phyloP scores from a whole-genome alignment of 2,113 vertebrate genomes.

The Onychostoma macrolepis region DNA sequence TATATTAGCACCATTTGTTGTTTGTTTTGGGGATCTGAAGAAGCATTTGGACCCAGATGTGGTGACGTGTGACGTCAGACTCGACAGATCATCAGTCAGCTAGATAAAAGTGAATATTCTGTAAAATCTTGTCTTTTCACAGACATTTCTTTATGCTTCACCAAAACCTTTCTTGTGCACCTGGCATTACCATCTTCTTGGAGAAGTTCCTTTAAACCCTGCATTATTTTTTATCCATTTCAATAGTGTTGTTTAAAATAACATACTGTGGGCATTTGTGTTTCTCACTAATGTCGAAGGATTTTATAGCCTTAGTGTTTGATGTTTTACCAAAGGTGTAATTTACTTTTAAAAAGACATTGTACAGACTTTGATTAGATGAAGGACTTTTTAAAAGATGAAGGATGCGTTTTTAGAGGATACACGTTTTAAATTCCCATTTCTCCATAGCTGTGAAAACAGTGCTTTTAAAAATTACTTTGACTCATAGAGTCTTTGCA shows the following conservation, averaged over 20 bases:
- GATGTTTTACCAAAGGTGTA: constrained; percentile 45
- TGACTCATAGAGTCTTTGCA: constrained; percentile 47
- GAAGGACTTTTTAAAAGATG: constrained; percentile 32
- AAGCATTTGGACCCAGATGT: background rate
- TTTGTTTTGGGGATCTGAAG: background rate
- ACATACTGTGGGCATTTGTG: constrained; percentile 9
- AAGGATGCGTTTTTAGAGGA: constrained; percentile 15
- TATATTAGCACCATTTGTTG: background rate
- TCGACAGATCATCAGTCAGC: background rate
- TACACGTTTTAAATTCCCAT: background rate
- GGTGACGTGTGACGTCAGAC: background rate
- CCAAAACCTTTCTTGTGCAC: constrained; percentile 24
- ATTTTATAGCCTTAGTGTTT: background rate
- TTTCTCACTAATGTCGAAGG: background rate
- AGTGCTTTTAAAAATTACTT: background rate
- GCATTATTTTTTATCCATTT: background rate
- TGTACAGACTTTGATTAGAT: constrained; percentile 6
- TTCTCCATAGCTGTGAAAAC: background rate
- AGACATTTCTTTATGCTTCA: background rate
- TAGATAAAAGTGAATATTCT: constrained; percentile 2
- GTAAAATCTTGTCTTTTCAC: too few species aligned
- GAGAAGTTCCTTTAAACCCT: background rate
- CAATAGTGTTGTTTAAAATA: background rate
- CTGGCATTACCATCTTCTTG: background rate
- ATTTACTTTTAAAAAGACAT: background rate